Evolutionary conservation across 2,113 vertebrate genomes (phyloP).

Genomic region (Paramisgurnus dabryanus): DNA sequence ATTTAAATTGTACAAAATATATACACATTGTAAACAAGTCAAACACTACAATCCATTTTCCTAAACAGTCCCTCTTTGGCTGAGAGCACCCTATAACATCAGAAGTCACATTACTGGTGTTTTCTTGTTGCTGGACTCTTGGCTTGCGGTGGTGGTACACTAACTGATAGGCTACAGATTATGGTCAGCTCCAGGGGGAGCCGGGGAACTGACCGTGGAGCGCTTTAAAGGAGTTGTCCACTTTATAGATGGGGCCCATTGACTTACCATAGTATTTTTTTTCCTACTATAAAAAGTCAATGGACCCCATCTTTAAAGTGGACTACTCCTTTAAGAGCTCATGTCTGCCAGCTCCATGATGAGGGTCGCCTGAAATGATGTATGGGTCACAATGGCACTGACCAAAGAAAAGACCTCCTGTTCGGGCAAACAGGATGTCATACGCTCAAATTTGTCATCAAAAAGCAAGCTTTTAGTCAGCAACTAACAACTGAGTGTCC

Average conservation of each 20-base stretch:
- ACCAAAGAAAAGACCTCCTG: background rate
- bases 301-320: too few relatives aligned
- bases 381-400: background rate
- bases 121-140: background rate
- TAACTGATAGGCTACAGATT: constrained; percentile 5
- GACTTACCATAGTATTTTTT: too few relatives aligned
- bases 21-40: background rate
- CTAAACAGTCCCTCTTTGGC: background rate
- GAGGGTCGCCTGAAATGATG: background rate
- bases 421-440: background rate
- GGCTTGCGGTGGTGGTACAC: background rate
- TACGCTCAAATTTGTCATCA: background rate
- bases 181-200: background rate
- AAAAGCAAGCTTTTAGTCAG: background rate
- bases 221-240: too few relatives aligned
- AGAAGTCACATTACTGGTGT: too few relatives aligned
- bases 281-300: too few relatives aligned
- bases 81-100: background rate
- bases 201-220: background rate
- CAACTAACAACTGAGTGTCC: too few relatives aligned
- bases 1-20: background rate
- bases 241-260: too few relatives aligned
- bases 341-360: background rate
- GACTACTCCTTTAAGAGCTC: too few relatives aligned
- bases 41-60: background rate